phyloP scores from a whole-genome alignment of 2,797 vertebrate species.

The Muscicapa comitata region DNA sequence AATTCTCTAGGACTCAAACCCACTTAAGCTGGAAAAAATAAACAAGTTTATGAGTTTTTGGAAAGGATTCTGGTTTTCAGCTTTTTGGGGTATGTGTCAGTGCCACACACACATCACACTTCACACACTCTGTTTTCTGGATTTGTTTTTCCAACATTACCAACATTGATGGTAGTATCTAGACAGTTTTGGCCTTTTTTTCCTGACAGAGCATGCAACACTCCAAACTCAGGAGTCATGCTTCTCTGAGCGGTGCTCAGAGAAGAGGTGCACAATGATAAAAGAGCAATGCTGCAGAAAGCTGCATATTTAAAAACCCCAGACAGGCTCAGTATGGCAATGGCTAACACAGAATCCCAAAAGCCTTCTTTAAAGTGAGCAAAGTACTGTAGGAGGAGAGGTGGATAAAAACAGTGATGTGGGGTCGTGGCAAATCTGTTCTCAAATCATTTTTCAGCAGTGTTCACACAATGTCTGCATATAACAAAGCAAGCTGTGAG shows the following conservation, averaged over 20 bases:
- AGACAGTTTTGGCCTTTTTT: not conserved
- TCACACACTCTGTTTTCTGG: not conserved
- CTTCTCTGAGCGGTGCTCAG: too few species aligned
- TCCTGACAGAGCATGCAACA: not conserved
- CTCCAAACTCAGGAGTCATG: fast-evolving
- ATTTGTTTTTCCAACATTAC: not conserved
- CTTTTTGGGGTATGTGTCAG: not conserved
- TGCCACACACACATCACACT: fast-evolving
- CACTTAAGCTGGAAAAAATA: not conserved
- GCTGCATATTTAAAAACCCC: not conserved
- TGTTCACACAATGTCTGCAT: not conserved
- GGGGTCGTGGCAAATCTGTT: not conserved
- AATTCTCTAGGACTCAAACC: not conserved
- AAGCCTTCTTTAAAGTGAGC: not conserved
- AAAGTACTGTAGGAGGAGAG: not conserved
- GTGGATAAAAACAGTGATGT: not conserved
- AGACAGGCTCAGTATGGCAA: not conserved
- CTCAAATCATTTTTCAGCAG: not conserved
- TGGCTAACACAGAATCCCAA: not conserved
- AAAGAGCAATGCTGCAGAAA: not conserved
- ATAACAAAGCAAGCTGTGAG: not conserved
- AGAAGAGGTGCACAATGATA: not conserved
- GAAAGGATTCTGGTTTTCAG: not conserved
- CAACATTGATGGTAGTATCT: not conserved
- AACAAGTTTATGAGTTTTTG: not conserved